Evolutionary conservation across 2,888 invertebrate genomes (phyloP).

Genomic region (Leucozona laternaria): DNA sequence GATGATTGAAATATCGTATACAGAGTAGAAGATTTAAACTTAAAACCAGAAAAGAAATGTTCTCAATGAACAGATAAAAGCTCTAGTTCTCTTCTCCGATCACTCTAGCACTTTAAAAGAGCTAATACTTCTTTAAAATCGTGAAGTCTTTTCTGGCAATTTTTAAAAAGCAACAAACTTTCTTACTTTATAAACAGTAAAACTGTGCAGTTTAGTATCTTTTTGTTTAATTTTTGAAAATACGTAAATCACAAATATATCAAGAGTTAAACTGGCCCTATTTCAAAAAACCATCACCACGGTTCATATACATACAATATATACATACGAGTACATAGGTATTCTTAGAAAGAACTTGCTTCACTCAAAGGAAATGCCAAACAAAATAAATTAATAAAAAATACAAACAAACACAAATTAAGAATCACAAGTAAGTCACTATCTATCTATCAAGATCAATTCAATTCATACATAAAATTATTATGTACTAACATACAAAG

Average conservation of each 20-base stretch:
- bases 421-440: background rate
- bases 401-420: constrained; percentile 11
- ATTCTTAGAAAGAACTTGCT: constrained; percentile 23
- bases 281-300: background rate
- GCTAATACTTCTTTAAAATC: too few species aligned
- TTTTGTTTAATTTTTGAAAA: background rate
- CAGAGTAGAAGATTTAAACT: too few species aligned
- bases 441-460: background rate
- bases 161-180: too few species aligned
- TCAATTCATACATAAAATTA: background rate
- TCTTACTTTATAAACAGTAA: background rate
- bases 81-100: too few species aligned
- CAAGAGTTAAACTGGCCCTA: background rate
- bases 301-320: background rate
- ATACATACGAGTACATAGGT: background rate
- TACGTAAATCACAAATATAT: background rate
- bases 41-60: too few species aligned
- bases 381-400: background rate
- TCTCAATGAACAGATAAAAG: too few species aligned
- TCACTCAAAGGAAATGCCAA: background rate
- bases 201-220: background rate
- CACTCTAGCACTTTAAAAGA: too few species aligned
- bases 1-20: too few species aligned
- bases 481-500: background rate
- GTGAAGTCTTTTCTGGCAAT: too few species aligned